Conservation (phyloP, 2,888 invertebrate genomes). For the Osedax frankpressi region DNA sequence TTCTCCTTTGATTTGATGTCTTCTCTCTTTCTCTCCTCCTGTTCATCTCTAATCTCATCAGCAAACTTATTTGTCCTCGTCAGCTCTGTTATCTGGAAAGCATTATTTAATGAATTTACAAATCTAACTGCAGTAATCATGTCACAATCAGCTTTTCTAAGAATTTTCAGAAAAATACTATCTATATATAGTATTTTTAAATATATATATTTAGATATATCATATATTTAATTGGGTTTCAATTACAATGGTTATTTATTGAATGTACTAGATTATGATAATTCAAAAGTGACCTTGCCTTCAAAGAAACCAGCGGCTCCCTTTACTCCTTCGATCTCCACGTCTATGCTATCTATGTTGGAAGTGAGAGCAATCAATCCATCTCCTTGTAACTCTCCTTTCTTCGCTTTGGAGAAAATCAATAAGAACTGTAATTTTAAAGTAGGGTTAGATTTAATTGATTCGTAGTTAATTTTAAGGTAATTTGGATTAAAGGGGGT, state of each 20-base stretch:
- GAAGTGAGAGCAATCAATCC: constrained; percentile 73
- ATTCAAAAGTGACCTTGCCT: constrained; percentile 73
- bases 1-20: neutral
- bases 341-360: constrained; percentile 71
- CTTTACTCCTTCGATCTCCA: constrained; percentile 81
- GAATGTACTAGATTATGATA: too few species aligned
- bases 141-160: too few species aligned
- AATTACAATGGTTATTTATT: too few species aligned
- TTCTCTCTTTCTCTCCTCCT: neutral
- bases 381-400: constrained; percentile 69
- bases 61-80: neutral
- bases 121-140: too few species aligned
- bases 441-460: neutral
- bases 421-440: constrained; percentile 53
- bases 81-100: neutral
- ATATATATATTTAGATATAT: too few species aligned
- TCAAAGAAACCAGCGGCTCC: constrained; percentile 91
- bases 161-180: too few species aligned
- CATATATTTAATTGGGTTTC: too few species aligned
- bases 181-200: too few species aligned
- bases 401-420: constrained; percentile 70
- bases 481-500: too few species aligned
- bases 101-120: too few species aligned
- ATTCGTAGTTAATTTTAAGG: too few species aligned
- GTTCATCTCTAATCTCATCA: neutral